Base-by-base conservation (phyloP, 1,140 invertebrate genomes). In the Drosophila funebris region DNA sequence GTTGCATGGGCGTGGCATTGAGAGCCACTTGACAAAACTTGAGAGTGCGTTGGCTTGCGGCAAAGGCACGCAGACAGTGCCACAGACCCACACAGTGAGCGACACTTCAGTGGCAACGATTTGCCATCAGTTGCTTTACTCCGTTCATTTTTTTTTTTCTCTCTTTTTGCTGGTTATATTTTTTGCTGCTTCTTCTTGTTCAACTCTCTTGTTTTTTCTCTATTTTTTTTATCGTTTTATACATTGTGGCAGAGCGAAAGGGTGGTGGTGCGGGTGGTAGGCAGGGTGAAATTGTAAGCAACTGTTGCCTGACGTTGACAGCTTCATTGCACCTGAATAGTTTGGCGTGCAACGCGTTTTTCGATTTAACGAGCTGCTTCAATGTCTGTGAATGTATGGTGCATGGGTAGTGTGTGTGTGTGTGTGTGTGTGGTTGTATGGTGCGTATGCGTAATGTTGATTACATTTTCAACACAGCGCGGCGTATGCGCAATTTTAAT, bases 401-500 rank as follows among this genome's bases (percentile, higher is more conserved):
- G n/a, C n/a, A n/a, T n/a, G n/a, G n/a, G n/a, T n/a, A n/a, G 20
- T 13, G 16, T 29, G 13, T 46, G 16, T 13, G 13, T 29, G 13
- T 44, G 11, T 20, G 13, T 0, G 13, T 11, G 52, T 2, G 3
- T 7, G 7, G n/a, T n/a, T 7, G 52, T 22, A 20, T 4, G 4
- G 5, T 20, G 57, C 48, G 39, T 70, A 39, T 48, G 48, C 8
- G 39, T 54, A 63, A 69, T 69, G 66, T 52, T 69, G 57, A 61
- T 53, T 52, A 44, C 44, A 68, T 48, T 46, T 37, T 56, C 2
- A 22, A 13, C 37, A 41, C 18, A 39, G 48, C 18, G 43, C 22
- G 63, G 14, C 58, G 71, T 72, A 56, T 61, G 56, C 64, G 53
- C 70, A 54, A 73, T 70, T 64, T 69, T 70, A 60, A 79, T 74